phyloP scores from a whole-genome alignment of 2,888 invertebrate species.

The Acleris literana region DNA sequence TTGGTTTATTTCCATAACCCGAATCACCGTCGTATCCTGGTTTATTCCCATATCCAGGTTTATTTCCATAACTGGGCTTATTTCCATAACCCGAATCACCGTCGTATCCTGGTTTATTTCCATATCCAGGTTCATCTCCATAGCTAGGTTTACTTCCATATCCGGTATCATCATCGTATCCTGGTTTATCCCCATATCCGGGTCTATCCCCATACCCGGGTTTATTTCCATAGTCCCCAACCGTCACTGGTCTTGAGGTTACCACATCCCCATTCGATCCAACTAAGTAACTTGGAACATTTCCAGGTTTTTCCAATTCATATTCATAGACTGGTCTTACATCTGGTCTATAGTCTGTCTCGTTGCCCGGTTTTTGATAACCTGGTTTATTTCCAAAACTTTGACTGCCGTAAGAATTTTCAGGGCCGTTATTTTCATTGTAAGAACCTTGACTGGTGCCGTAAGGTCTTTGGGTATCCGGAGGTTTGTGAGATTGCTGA shows the following conservation, averaged over 20 bases:
- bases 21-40: not conserved
- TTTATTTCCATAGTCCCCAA: constrained; percentile 58
- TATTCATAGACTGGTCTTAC: constrained; percentile 73
- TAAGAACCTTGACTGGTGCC: constrained; percentile 29
- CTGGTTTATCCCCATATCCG: constrained; percentile 12
- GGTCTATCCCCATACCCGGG: constrained; percentile 9
- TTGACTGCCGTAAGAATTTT: constrained; percentile 28
- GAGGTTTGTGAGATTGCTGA: constrained; percentile 29
- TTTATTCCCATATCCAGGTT: constrained; percentile 16
- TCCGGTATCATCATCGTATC: not conserved
- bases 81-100: too few species aligned
- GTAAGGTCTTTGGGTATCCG: constrained; percentile 10
- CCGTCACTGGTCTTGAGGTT: constrained; percentile 66
- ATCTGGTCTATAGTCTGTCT: constrained; percentile 46
- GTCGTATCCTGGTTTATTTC: not conserved
- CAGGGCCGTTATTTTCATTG: constrained; percentile 19
- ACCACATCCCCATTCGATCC: constrained; percentile 64
- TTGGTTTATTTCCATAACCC: too few species aligned
- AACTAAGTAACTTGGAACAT: constrained; percentile 63
- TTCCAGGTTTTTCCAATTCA: constrained; percentile 60
- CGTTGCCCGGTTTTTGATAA: constrained; percentile 37
- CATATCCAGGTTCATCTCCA: not conserved
- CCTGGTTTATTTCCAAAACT: constrained; percentile 36
- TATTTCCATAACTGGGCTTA: too few species aligned
- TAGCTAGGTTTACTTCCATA: constrained; percentile 40